Evolutionary conservation across 1,140 invertebrate species (phyloP).

Genomic region (Ceratina calcarata): DNA sequence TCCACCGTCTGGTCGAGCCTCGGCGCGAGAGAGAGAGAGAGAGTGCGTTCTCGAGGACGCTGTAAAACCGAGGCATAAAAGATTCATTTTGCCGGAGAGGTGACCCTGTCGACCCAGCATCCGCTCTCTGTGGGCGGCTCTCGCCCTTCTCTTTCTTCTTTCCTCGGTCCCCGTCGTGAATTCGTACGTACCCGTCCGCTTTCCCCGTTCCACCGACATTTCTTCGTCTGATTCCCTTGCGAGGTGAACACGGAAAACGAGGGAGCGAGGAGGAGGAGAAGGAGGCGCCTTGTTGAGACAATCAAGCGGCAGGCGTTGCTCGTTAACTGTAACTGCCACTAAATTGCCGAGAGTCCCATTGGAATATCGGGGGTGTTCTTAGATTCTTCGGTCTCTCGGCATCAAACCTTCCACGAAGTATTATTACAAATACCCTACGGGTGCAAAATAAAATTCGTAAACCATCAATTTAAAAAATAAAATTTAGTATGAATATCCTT

Average conservation of each 20-base stretch:
- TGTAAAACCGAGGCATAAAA: conserved; percentile 63
- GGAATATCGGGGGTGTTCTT: conserved; percentile 17
- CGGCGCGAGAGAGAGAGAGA: background rate
- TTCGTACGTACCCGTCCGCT: too few relatives aligned
- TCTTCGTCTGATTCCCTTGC: conserved; percentile 23
- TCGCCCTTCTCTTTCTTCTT: background rate
- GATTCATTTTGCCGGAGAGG: conserved; percentile 64
- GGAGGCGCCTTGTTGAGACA: conserved; percentile 54
- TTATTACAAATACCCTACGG: too few relatives aligned
- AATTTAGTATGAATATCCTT: too few relatives aligned
- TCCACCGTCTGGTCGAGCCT: conserved; percentile 5
- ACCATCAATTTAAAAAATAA: too few relatives aligned
- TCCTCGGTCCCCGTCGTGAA: background rate
- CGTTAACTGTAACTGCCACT: conserved; percentile 50
- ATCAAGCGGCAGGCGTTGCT: conserved; percentile 49
- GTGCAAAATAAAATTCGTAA: too few relatives aligned
- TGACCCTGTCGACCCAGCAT: conserved; percentile 66
- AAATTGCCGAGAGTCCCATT: conserved; percentile 60
- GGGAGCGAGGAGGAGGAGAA: background rate
- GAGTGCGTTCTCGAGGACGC: conserved; percentile 36
- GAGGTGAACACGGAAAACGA: conserved; percentile 28
- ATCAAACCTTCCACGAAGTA: too few relatives aligned
- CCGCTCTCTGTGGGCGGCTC: conserved; percentile 63
- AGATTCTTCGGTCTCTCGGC: background rate
- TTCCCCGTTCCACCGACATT: conserved; percentile 31